These are phyloP conservation scores for Solea solea DNA, from an alignment of 2,113 vertebrate genomes.

Conservation along the genomic window DNA sequence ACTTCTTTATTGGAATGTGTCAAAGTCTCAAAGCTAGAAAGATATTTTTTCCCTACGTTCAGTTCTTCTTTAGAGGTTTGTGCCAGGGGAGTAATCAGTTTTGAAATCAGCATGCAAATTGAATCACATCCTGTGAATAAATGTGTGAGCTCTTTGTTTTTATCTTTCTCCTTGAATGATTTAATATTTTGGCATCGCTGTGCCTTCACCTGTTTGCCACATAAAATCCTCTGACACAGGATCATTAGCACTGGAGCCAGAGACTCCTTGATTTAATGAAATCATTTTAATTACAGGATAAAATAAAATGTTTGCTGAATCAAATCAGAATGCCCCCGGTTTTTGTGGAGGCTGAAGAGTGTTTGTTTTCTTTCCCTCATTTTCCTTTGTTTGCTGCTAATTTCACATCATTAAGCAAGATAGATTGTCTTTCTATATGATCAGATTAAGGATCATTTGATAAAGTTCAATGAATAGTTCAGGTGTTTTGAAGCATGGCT, in stretches of 20 bases:
- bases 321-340: slow-evolving; percentile 55
- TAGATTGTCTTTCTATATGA: slow-evolving; percentile 23
- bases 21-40: slow-evolving; percentile 55
- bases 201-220: slow-evolving; percentile 43
- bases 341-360: slow-evolving; percentile 33
- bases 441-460: neutral
- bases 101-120: slow-evolving; percentile 71
- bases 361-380: slow-evolving; percentile 56
- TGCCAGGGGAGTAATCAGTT: slow-evolving; percentile 62
- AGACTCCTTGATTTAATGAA: slow-evolving; percentile 61
- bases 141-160: slow-evolving; percentile 60
- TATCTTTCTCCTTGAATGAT: slow-evolving; percentile 48
- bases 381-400: slow-evolving; percentile 8
- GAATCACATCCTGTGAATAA: slow-evolving; percentile 69
- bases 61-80: slow-evolving; percentile 47
- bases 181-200: slow-evolving; percentile 64
- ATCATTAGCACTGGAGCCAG: slow-evolving; percentile 49
- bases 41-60: slow-evolving; percentile 52
- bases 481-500: no score
- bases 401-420: slow-evolving; percentile 28
- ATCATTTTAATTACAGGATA: slow-evolving; percentile 64
- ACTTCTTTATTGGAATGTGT: slow-evolving; percentile 52
- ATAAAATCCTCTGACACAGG: slow-evolving; percentile 28
- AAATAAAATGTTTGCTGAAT: slow-evolving; percentile 58
- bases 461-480: no score